A percentile compares a stretch with the other conserved stretches of the same genome.
These are phyloP conservation scores for Cryptosula pallasiana DNA, from an alignment of 2,888 invertebrate genomes.

Conservation along the genomic window DNA sequence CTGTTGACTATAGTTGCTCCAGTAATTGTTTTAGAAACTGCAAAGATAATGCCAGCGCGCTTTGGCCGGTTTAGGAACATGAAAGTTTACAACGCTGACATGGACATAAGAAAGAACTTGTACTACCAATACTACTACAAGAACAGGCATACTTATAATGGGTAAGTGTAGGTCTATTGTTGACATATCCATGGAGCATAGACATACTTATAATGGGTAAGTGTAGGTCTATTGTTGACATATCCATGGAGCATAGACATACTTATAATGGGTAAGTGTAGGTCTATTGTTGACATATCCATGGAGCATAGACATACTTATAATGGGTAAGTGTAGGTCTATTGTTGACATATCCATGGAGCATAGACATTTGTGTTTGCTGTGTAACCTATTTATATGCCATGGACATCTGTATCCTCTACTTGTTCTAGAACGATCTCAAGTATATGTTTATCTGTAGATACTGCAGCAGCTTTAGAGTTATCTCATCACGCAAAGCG, in stretches of 20 bases:
- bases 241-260: background rate
- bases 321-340: background rate
- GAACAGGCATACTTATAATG: conserved; percentile 65
- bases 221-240: too few species aligned
- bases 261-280: background rate
- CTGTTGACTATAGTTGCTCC: background rate
- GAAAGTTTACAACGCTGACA: conserved; percentile 72
- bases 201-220: background rate
- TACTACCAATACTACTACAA: conserved; percentile 50
- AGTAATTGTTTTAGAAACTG: conserved; percentile 61
- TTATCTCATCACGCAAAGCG: background rate
- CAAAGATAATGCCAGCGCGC: conserved; percentile 73
- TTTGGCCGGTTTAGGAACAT: conserved; percentile 62
- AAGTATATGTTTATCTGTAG: background rate
- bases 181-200: too few species aligned
- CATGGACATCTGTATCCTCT: too few species aligned
- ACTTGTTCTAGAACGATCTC: too few species aligned
- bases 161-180: conserved; percentile 65
- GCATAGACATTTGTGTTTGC: background rate
- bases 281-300: too few species aligned
- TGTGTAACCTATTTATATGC: too few species aligned
- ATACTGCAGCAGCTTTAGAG: conserved; percentile 21
- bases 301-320: background rate
- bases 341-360: too few species aligned
- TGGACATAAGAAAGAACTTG: conserved; percentile 74